These are phyloP conservation scores for Microdon myrmicae DNA, from an alignment of 2,888 invertebrate species.

Conservation along the genomic window DNA sequence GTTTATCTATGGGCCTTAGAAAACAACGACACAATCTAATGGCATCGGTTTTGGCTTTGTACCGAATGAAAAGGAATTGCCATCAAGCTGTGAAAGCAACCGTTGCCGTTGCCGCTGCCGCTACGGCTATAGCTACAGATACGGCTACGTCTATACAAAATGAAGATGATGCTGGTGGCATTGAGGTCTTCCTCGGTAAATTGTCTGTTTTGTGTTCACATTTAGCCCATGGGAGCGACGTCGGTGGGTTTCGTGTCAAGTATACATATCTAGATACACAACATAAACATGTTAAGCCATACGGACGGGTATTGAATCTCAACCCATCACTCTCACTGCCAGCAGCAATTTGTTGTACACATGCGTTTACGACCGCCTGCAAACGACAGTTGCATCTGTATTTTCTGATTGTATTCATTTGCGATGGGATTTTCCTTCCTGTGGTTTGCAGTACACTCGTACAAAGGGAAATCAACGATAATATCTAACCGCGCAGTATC, in stretches of 20 bases:
- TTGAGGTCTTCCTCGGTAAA: too few species aligned
- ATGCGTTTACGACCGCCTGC: slow-evolving; percentile 34
- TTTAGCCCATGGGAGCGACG: too few species aligned
- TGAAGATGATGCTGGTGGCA: too few species aligned
- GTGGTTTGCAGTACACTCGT: slow-evolving; percentile 10
- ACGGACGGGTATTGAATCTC: slow-evolving; percentile 24
- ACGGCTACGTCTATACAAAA: too few species aligned
- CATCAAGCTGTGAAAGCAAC: slow-evolving; percentile 34
- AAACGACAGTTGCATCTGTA: slow-evolving; percentile 10
- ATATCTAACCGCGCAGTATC: too few species aligned
- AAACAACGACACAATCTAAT: slow-evolving; percentile 23
- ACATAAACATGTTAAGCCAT: too few species aligned
- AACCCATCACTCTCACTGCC: slow-evolving; percentile 30
- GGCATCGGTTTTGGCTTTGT: slow-evolving; percentile 13
- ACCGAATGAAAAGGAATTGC: slow-evolving; percentile 25
- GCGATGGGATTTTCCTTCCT: slow-evolving; percentile 26
- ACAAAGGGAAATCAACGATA: slow-evolving; percentile 18
- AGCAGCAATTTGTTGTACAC: slow-evolving; percentile 45
- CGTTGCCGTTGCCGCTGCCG: too few species aligned
- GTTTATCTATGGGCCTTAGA: slow-evolving; percentile 5
- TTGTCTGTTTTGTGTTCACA: too few species aligned
- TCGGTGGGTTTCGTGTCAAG: too few species aligned
- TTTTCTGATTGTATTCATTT: slow-evolving; percentile 18
- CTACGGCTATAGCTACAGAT: too few species aligned
- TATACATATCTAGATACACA: too few species aligned